Conservation (phyloP, 2,797 vertebrate genomes). For the Sus cebifrons region DNA sequence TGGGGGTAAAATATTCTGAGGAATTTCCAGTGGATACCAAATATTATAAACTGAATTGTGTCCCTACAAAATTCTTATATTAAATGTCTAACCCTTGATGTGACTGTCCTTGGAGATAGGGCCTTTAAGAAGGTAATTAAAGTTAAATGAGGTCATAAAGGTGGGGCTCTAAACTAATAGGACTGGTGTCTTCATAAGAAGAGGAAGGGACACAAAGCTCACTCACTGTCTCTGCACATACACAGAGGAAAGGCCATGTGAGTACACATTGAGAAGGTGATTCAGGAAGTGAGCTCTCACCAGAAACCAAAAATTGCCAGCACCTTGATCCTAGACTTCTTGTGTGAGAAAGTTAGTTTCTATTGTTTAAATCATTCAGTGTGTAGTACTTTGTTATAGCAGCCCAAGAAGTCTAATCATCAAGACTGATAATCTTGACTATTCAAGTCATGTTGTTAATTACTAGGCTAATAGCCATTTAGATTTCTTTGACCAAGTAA, state of each 20-base stretch:
- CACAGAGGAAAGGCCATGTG: neutral
- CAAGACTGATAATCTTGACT: conserved; percentile 8
- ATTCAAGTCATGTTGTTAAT: neutral
- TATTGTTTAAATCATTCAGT: neutral
- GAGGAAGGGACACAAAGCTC: neutral
- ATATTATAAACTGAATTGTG: neutral
- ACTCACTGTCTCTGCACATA: neutral
- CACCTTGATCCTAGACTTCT: neutral
- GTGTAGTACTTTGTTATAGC: neutral
- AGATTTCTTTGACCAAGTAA: neutral
- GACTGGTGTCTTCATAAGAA: neutral
- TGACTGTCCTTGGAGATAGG: neutral
- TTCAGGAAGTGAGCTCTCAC: neutral
- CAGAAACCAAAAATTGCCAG: conserved; percentile 26
- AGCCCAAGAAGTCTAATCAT: neutral
- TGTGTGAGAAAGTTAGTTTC: conserved; percentile 6
- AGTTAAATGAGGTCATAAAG: neutral
- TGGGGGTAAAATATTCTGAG: conserved; percentile 9
- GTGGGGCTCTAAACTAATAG: neutral
- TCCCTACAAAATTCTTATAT: neutral
- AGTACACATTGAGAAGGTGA: neutral
- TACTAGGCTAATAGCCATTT: conserved; percentile 4
- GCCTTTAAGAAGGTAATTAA: neutral
- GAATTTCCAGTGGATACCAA: neutral
- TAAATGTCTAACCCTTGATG: neutral